phyloP scores from a whole-genome alignment of 2,888 invertebrate genomes.

The Ferrisia virgata region DNA sequence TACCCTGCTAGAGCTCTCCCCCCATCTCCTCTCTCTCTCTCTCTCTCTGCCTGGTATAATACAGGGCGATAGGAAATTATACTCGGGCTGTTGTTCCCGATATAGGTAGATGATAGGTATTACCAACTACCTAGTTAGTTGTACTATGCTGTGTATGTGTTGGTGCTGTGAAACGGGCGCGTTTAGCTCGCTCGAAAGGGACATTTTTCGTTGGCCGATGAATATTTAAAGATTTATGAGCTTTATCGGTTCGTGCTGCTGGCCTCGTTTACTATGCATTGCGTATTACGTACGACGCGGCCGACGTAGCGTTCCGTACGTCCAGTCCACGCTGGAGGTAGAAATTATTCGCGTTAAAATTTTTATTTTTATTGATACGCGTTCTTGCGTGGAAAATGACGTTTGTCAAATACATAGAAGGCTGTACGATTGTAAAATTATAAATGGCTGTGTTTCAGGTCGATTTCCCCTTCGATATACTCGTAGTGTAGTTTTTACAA shows the following conservation, averaged over 20 bases:
- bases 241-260: neutral
- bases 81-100: neutral
- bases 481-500: no score
- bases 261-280: neutral
- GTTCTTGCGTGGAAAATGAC: neutral
- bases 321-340: neutral
- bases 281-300: neutral
- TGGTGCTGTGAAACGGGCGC: neutral
- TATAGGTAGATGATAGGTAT: neutral
- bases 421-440: neutral
- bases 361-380: slow-evolving; percentile 11
- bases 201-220: neutral
- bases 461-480: neutral
- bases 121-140: no score
- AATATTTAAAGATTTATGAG: neutral
- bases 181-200: neutral
- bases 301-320: neutral
- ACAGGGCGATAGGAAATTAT: neutral
- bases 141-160: no score
- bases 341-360: slow-evolving; percentile 3
- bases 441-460: neutral
- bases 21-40: no score
- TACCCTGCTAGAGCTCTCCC: neutral
- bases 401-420: neutral
- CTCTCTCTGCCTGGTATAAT: neutral